Evolutionary conservation across 1,140 invertebrate species (phyloP).

Genomic region (Diplogasteroides magnus): DNA sequence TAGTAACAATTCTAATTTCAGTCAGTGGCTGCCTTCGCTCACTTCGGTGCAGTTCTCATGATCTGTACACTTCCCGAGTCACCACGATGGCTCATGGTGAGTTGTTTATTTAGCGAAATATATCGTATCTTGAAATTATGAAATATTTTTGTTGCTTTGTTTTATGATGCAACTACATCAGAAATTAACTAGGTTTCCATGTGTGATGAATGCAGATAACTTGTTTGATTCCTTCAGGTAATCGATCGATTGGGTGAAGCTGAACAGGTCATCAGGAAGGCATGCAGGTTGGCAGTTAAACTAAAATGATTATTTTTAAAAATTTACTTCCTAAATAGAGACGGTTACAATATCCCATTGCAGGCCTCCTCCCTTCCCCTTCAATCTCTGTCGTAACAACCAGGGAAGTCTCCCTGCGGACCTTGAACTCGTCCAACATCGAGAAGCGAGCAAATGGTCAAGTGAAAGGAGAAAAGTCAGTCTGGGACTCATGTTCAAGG

Average conservation of each 20-base stretch:
- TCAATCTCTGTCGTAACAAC: slow-evolving; percentile 48
- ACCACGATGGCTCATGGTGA: slow-evolving; percentile 53
- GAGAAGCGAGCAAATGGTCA: not conserved
- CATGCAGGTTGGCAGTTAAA: slow-evolving; percentile 37
- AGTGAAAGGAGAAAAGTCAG: slow-evolving; percentile 17
- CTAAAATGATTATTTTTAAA: no score
- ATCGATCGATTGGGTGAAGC: slow-evolving; percentile 48
- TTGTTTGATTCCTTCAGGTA: no score
- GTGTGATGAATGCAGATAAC: no score
- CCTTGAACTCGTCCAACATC: slow-evolving; percentile 39
- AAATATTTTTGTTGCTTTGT: no score
- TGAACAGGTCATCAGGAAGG: slow-evolving; percentile 50
- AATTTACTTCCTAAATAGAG: no score
- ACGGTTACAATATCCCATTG: no score
- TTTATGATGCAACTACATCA: no score
- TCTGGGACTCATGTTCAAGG: slow-evolving; percentile 18
- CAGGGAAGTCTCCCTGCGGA: slow-evolving; percentile 52
- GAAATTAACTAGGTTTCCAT: no score
- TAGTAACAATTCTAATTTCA: slow-evolving; percentile 28
- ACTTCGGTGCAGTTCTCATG: slow-evolving; percentile 45
- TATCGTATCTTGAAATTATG: no score
- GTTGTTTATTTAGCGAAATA: no score
- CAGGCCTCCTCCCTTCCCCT: slow-evolving; percentile 51
- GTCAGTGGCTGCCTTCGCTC: slow-evolving; percentile 47
- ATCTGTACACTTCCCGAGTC: slow-evolving; percentile 52